phyloP scores from a whole-genome alignment of 2,113 vertebrate species.

The Pseudopodoces humilis region DNA sequence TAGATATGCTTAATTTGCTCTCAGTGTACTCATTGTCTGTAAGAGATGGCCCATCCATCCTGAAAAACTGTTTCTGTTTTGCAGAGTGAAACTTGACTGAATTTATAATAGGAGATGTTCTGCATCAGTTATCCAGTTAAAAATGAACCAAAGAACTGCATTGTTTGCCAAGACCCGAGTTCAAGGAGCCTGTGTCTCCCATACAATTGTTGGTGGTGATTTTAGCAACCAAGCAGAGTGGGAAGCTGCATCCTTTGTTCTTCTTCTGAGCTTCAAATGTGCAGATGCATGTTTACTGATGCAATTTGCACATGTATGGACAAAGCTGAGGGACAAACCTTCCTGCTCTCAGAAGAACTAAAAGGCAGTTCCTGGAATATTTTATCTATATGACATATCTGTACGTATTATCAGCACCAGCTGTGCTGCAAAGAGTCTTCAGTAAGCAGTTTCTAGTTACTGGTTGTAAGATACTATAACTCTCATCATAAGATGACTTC shows the following conservation, averaged over 20 bases:
- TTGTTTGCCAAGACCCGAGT: background rate
- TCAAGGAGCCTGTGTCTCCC: background rate
- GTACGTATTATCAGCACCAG: background rate
- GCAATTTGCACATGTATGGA: fast-evolving
- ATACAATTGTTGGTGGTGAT: background rate
- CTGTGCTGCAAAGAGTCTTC: background rate
- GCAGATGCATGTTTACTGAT: background rate
- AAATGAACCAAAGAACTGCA: background rate
- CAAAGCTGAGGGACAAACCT: background rate
- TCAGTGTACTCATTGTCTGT: background rate
- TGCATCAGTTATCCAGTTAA: constrained; percentile 31
- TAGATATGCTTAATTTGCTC: constrained; percentile 39
- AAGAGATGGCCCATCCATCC: constrained; percentile 22
- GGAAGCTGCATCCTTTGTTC: background rate
- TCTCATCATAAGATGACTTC: background rate
- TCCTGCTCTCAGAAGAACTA: background rate
- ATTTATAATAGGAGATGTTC: constrained; percentile 1
- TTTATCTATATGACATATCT: background rate
- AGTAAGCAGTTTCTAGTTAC: background rate
- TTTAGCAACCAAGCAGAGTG: background rate
- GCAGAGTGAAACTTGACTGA: background rate
- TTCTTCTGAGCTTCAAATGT: background rate
- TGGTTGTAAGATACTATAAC: background rate
- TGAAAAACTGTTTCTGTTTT: constrained; percentile 47
- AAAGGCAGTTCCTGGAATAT: background rate